Conservation (phyloP, 2,888 invertebrate species). For the Heliconius sara region DNA sequence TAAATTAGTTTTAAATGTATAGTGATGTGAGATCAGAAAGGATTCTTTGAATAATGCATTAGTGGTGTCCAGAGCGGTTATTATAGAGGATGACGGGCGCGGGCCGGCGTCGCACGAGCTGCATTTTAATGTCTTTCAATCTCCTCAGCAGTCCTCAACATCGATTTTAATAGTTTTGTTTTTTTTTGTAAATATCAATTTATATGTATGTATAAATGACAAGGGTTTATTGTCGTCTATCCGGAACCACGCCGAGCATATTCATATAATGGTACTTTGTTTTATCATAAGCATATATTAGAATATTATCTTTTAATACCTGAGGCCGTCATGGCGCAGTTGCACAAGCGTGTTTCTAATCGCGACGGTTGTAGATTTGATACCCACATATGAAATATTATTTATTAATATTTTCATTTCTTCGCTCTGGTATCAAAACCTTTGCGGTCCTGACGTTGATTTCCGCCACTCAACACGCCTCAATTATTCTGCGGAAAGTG, state of each 20-base stretch:
- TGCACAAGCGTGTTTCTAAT: too few relatives aligned
- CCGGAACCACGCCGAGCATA: conserved; percentile 54
- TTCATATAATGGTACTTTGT: conserved; percentile 45
- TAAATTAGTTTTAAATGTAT: conserved; percentile 61
- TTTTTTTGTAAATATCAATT: conserved; percentile 63
- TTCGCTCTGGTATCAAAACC: too few relatives aligned
- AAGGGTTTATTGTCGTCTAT: conserved; percentile 50
- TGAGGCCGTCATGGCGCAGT: too few relatives aligned
- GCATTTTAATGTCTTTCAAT: conserved; percentile 75
- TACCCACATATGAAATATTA: too few relatives aligned
- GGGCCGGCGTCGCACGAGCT: conserved; percentile 74
- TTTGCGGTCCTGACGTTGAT: too few relatives aligned
- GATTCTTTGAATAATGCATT: conserved; percentile 77
- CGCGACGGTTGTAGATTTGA: too few relatives aligned
- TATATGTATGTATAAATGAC: conserved; percentile 61
- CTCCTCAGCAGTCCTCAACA: conserved; percentile 58
- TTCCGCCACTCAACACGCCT: too few relatives aligned
- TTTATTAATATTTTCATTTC: too few relatives aligned
- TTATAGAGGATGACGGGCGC: conserved; percentile 69
- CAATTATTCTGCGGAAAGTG: too few relatives aligned
- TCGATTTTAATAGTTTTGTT: conserved; percentile 65
- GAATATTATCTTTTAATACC: neutral
- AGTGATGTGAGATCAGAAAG: conserved; percentile 64
- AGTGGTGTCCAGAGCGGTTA: conserved; percentile 70
- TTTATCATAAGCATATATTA: conserved; percentile 43